Evolutionary conservation across 2,113 vertebrate genomes (phyloP), one percentile per base, ranked within the genome.

Genomic region (Nicator chloris): DNA sequence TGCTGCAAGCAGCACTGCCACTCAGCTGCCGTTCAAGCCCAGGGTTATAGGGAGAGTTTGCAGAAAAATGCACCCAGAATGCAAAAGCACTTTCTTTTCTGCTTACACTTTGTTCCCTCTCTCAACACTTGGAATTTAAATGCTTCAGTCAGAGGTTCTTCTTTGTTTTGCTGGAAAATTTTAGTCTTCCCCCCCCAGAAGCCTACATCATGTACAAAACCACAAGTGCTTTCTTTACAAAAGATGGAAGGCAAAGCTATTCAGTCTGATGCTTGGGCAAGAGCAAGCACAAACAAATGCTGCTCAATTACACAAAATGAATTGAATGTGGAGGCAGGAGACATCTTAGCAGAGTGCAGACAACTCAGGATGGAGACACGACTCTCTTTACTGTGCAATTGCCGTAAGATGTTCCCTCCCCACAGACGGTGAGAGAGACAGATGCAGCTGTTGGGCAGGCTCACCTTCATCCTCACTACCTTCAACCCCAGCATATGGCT

Each of bases 41-140:
- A 18, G 65, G 39, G 20, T 86, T 92, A 82, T 16, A 44, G 51
- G n/a, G 12, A 73, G 11, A 1, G 2, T 66, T 92, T 68, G 68
- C 47, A 90, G 59, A 51, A 56, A 89, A 88, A 82, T 31, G 42
- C 42, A 51, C 2, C 0, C 50, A 21, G 92, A 91, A 95, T 40
- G 35, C 20, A 42, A 73, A 64, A 86, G 40, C 40, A 49, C 28
- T 88, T 96, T 94, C 35, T 73, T 92, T 71, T 59, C 56, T 83
- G 35, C 85, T 90, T 80, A 40, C 24, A 17, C 26, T 81, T 86
- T 83, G 37, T 70, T 94, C 72, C 21, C 6, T 86, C 57, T 92
- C 72, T 64, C 64, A 94, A 53, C 31, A 30, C 45, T 68, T 88
- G 69, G 68, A 90, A 88, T 90, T 81, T 70, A 93, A 95, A 95